Evolutionary conservation across 2,113 vertebrate genomes (phyloP).

Genomic region (Pangasianodon gigas): DNA sequence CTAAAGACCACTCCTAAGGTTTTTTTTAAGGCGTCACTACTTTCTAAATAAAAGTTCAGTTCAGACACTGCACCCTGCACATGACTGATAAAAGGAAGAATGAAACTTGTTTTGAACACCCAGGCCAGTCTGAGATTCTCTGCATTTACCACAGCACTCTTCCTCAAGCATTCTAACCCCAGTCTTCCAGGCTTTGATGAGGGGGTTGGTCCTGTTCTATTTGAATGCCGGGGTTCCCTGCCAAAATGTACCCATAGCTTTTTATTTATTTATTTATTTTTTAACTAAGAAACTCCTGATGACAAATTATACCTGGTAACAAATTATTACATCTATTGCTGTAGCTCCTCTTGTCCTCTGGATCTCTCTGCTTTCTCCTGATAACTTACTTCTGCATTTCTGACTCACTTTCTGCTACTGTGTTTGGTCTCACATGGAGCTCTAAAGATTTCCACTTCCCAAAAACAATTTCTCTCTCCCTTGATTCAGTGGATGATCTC

Average conservation of each 20-base stretch:
- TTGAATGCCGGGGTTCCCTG: neutral
- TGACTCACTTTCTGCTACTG: neutral
- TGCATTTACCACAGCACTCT: neutral
- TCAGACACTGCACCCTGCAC: neutral
- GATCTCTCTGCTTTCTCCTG: neutral
- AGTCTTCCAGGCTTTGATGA: neutral
- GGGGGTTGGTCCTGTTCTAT: neutral
- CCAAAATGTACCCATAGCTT: neutral
- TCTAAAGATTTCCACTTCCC: neutral
- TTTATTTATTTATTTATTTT: neutral
- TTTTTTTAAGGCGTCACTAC: neutral
- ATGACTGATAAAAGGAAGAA: neutral
- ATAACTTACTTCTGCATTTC: neutral
- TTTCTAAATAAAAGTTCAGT: neutral
- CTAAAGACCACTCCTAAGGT: no score
- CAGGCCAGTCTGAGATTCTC: neutral
- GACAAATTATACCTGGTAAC: neutral
- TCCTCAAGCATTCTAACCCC: neutral
- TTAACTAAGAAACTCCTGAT: neutral
- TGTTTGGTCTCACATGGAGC: neutral
- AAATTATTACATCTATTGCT: neutral
- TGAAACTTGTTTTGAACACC: neutral
- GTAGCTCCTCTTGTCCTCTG: neutral
- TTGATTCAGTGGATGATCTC: neutral
- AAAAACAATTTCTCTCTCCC: neutral